Conservation (phyloP, 1,140 invertebrate species). For the Drosophila rufa region DNA sequence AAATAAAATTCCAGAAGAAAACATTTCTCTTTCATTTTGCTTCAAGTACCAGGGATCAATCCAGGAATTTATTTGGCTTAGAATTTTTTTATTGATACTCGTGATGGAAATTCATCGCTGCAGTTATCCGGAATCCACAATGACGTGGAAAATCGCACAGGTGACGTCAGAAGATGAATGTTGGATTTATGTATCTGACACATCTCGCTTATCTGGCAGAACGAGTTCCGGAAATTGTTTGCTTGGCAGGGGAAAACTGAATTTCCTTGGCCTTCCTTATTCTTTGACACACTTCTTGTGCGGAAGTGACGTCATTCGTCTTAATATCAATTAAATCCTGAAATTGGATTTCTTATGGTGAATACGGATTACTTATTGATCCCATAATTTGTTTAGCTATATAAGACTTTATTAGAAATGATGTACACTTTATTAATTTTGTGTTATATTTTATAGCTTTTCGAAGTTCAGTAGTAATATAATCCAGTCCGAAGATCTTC, state of each 20-base stretch:
- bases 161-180: conserved; percentile 20
- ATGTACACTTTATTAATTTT: background rate
- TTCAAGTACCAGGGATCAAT: background rate
- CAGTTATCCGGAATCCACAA: conserved; percentile 1
- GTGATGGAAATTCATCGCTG: conserved; percentile 3
- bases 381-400: background rate
- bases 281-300: conserved; percentile 34
- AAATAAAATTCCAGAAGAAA: background rate
- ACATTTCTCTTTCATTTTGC: background rate
- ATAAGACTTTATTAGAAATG: too few relatives aligned
- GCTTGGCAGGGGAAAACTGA: conserved; percentile 7
- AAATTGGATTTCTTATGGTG: background rate
- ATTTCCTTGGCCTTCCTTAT: conserved; percentile 13
- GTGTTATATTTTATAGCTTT: background rate
- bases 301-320: conserved; percentile 3
- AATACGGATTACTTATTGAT: background rate
- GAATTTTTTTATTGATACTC: conserved; percentile 9
- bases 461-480: background rate
- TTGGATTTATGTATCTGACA: conserved; percentile 36
- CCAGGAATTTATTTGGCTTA: background rate
- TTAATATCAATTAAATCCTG: conserved; percentile 2
- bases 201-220: conserved; percentile 21
- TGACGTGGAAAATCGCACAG: conserved; percentile 34
- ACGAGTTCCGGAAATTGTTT: conserved; percentile 39
- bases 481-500: too few relatives aligned